Evolutionary conservation across 1,140 invertebrate species (phyloP).

Genomic region (Micrasema minimum): DNA sequence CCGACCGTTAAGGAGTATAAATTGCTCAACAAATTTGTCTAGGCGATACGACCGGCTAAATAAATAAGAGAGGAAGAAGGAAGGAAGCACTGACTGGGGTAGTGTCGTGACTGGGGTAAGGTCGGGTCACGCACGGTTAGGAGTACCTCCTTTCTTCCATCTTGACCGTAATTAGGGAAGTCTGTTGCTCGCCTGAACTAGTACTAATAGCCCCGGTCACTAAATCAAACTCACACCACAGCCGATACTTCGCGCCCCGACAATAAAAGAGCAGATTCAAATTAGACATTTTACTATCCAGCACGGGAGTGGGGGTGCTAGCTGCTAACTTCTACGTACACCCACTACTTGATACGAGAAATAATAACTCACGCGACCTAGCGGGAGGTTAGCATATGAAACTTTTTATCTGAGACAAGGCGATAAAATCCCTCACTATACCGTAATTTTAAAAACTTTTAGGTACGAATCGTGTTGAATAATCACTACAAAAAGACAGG

Average conservation of each 20-base stretch:
- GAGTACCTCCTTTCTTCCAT: constrained; percentile 10
- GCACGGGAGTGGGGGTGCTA: too few relatives aligned
- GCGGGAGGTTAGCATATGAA: too few relatives aligned
- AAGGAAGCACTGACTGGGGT: constrained; percentile 3
- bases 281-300: constrained; percentile 1
- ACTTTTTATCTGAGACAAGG: too few relatives aligned
- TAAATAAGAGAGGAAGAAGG: constrained; percentile 20
- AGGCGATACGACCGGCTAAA: constrained; percentile 31
- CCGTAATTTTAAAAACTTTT: too few relatives aligned
- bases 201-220: background rate
- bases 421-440: too few relatives aligned
- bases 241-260: background rate
- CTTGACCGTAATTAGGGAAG: constrained; percentile 28
- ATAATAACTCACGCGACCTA: too few relatives aligned
- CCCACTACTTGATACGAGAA: too few relatives aligned
- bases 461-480: too few relatives aligned
- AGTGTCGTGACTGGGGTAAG: constrained; percentile 26
- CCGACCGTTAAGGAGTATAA: constrained; percentile 30
- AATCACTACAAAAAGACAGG: too few relatives aligned
- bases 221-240: constrained; percentile 10
- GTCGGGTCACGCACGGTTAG: constrained; percentile 28
- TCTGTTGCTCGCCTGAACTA: background rate
- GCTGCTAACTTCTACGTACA: too few relatives aligned
- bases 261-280: background rate
- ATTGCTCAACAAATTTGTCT: constrained; percentile 36